Evolutionary conservation across 2,797 vertebrate species (phyloP).

Genomic region (Limnodromus scolopaceus): DNA sequence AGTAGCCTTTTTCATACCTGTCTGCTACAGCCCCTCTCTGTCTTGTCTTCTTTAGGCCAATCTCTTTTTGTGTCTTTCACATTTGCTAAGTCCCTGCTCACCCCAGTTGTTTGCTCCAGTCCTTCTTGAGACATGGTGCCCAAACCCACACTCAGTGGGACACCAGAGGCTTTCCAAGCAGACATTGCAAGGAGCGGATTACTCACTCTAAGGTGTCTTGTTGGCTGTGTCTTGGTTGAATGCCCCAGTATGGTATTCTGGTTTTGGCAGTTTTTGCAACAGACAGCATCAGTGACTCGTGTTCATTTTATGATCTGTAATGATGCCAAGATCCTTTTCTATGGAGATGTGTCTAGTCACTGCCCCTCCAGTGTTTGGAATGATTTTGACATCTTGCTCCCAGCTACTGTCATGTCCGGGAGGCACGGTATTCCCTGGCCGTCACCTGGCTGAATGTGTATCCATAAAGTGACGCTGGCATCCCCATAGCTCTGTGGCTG

Average conservation of each 20-base stretch:
- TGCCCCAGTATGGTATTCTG: not conserved
- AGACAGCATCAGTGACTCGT: not conserved
- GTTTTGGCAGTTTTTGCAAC: not conserved
- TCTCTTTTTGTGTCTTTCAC: not conserved
- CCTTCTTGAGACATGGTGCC: not conserved
- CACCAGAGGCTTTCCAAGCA: not conserved
- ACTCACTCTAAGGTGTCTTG: not conserved
- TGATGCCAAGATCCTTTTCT: not conserved
- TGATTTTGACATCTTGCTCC: not conserved
- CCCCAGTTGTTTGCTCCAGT: not conserved
- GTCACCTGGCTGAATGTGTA: not conserved
- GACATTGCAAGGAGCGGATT: not conserved
- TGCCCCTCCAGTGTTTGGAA: not conserved
- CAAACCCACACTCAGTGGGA: not conserved
- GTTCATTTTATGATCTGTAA: not conserved
- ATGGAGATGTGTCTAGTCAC: not conserved
- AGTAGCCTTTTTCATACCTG: not conserved
- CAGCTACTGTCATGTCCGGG: not conserved
- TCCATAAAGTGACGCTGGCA: accelerated
- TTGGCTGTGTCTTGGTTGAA: not conserved
- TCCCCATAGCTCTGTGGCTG: not conserved
- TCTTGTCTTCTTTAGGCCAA: not conserved
- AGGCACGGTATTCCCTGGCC: not conserved
- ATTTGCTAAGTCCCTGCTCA: not conserved
- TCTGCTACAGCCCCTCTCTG: not conserved